Conservation (phyloP, 2,888 invertebrate genomes). For the Athripsodes cinereus region DNA sequence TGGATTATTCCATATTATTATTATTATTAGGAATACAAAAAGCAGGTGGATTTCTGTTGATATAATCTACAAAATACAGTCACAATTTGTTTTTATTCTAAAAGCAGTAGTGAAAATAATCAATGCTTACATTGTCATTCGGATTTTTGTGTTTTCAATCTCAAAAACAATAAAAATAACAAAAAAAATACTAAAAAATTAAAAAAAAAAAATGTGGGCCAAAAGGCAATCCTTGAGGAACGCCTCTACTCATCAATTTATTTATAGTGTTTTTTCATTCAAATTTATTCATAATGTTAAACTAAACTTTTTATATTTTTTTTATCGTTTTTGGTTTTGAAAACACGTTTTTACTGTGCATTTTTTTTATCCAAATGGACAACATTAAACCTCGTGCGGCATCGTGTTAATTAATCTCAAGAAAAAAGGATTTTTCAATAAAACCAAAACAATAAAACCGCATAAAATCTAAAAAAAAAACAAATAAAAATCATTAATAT, state of each 20-base stretch:
- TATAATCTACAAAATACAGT: no score
- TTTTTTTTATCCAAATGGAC: conserved; percentile 3
- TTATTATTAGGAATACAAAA: no score
- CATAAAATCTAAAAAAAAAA: background rate
- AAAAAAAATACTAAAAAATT: background rate
- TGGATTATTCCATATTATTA: no score
- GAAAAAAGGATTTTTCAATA: background rate
- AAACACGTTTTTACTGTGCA: background rate
- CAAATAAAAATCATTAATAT: background rate
- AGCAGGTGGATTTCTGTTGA: no score
- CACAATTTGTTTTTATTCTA: background rate
- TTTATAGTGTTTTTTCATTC: no score
- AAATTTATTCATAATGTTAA: background rate
- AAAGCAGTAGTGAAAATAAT: background rate
- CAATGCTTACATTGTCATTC: background rate
- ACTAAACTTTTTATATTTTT: background rate
- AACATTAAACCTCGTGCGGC: conserved; percentile 5
- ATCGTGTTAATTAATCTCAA: background rate
- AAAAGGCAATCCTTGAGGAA: no score
- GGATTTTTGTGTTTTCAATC: background rate
- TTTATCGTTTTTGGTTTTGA: background rate
- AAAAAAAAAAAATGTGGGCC: no score
- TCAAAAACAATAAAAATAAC: background rate
- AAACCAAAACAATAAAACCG: background rate
- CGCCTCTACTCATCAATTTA: no score